Evolutionary conservation across 2,113 vertebrate genomes (phyloP).

Genomic region (Gambusia affinis): DNA sequence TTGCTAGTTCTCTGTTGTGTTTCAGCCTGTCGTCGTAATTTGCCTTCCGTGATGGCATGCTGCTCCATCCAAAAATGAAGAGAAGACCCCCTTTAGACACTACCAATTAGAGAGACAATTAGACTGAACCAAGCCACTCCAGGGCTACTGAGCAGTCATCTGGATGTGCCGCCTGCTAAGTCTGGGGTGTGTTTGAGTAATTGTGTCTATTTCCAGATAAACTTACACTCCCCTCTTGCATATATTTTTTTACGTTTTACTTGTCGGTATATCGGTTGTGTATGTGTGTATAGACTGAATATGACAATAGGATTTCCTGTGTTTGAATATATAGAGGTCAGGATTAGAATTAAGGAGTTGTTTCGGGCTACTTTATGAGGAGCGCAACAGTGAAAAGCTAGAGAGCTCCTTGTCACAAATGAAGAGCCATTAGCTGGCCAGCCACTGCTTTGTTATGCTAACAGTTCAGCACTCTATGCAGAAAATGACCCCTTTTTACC

Average conservation of each 20-base stretch:
- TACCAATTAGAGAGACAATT: conserved; percentile 97
- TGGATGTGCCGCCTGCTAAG: conserved; percentile 78
- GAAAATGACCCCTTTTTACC: conserved; percentile 71
- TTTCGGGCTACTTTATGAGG: conserved; percentile 58
- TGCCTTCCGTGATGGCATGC: conserved; percentile 78
- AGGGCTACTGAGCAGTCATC: conserved; percentile 84
- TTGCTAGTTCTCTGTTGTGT: conserved; percentile 53
- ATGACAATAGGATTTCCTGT: conserved; percentile 55
- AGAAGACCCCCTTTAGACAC: conserved; percentile 89
- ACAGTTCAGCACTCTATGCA: conserved; percentile 63
- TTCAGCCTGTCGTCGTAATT: conserved; percentile 83
- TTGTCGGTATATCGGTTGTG: conserved; percentile 14
- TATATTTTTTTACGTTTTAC: conserved; percentile 31
- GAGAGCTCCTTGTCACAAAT: conserved; percentile 60
- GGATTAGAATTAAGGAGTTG: conserved; percentile 56
- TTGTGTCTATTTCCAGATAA: conserved; percentile 33
- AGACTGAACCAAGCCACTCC: conserved; percentile 87
- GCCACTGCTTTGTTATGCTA: conserved; percentile 75
- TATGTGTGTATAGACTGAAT: conserved; percentile 26
- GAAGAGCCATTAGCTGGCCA: conserved; percentile 70
- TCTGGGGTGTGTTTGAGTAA: conserved; percentile 45
- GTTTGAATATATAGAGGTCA: conserved; percentile 49
- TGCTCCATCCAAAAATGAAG: conserved; percentile 88
- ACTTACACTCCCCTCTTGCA: conserved; percentile 21
- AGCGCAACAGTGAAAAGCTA: conserved; percentile 60